These are phyloP conservation scores for Anniella stebbinsi DNA, from an alignment of 2,797 vertebrate species.

Conservation along the genomic window DNA sequence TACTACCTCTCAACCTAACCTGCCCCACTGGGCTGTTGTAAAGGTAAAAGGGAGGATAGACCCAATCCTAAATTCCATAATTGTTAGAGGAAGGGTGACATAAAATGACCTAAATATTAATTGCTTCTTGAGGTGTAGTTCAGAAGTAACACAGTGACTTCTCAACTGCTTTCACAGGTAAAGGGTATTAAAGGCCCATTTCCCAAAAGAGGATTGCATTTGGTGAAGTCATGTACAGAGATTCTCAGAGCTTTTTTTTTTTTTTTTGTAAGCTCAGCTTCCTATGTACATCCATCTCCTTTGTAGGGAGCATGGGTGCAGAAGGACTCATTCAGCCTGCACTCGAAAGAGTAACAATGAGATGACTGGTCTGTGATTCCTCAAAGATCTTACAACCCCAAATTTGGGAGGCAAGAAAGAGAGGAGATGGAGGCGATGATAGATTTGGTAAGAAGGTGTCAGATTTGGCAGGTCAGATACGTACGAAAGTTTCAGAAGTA, in stretches of 20 bases:
- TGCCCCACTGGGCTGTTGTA: too few species aligned
- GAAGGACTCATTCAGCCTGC: too few species aligned
- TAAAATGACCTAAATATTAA: too few species aligned
- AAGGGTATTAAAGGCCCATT: background rate
- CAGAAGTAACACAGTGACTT: too few species aligned
- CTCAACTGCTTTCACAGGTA: background rate
- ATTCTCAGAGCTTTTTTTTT: too few species aligned
- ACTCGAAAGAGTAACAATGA: background rate
- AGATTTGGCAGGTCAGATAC: too few species aligned
- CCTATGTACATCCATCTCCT: background rate
- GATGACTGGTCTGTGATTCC: background rate
- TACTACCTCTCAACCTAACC: too few species aligned
- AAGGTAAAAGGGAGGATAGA: too few species aligned
- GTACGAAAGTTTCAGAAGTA: background rate
- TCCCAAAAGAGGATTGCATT: background rate
- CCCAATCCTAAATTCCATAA: too few species aligned
- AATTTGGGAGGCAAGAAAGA: background rate
- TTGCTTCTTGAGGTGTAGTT: too few species aligned
- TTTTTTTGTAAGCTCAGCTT: background rate
- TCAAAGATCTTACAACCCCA: background rate
- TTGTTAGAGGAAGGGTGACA: too few species aligned
- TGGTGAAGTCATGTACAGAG: background rate
- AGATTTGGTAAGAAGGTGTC: background rate
- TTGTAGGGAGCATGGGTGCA: background rate
- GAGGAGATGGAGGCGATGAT: background rate